phyloP scores from a whole-genome alignment of 2,888 invertebrate genomes.

The Xestia xanthographa region DNA sequence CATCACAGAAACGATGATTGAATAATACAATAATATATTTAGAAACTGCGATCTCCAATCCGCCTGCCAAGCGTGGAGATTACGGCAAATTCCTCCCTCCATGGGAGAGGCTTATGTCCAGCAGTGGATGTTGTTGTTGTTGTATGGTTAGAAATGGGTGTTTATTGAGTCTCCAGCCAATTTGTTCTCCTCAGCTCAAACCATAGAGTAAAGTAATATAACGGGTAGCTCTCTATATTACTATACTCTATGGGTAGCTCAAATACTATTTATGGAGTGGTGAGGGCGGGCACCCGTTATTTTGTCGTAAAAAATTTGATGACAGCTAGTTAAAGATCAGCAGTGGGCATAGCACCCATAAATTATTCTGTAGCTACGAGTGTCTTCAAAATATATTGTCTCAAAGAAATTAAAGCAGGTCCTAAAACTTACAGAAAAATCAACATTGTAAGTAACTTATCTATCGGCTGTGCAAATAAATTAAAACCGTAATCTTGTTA shows the following conservation, averaged over 20 bases:
- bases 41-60: too few species aligned
- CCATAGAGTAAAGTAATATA: too few species aligned
- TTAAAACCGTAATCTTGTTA: not conserved
- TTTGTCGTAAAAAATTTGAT: not conserved
- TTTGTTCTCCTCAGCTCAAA: not conserved
- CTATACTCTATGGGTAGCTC: too few species aligned
- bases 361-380: not conserved
- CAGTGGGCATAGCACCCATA: not conserved
- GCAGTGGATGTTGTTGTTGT: too few species aligned
- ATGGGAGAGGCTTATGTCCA: too few species aligned
- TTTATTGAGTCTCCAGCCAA: not conserved
- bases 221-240: too few species aligned
- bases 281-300: not conserved
- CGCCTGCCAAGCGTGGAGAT: too few species aligned
- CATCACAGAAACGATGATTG: not conserved
- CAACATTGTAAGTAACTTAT: not conserved
- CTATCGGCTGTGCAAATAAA: slow-evolving; percentile 8
- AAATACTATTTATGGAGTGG: too few species aligned
- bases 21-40: not conserved
- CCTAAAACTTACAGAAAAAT: not conserved
- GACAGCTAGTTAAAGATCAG: not conserved
- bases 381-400: not conserved
- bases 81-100: too few species aligned
- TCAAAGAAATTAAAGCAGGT: not conserved
- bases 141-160: too few species aligned